A percentile compares a stretch with the other conserved stretches of the same genome.
These are phyloP conservation scores for Pitta sordida DNA, from an alignment of 2,113 vertebrate genomes.

Conservation along the genomic window DNA sequence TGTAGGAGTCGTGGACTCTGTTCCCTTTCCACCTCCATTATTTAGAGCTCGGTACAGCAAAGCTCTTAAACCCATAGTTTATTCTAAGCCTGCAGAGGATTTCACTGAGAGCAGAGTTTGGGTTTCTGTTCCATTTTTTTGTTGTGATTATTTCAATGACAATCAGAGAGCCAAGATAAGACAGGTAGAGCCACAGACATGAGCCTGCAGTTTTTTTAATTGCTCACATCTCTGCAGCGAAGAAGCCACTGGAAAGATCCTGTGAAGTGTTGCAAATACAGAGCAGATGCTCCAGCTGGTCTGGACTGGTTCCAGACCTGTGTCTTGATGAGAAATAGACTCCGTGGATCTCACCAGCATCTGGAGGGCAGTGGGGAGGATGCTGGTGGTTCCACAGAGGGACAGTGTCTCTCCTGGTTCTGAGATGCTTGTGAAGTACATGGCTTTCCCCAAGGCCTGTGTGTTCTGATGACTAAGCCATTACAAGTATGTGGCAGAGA, in stretches of 20 bases:
- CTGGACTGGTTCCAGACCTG: background rate
- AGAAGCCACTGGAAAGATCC: background rate
- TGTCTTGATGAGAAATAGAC: background rate
- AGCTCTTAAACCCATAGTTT: background rate
- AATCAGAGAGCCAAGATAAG: background rate
- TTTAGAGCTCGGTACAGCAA: background rate
- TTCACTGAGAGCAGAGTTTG: background rate
- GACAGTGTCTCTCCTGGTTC: background rate
- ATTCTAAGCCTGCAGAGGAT: background rate
- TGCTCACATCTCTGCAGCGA: background rate
- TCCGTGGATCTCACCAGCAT: background rate
- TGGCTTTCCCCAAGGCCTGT: background rate
- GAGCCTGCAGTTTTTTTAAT: background rate
- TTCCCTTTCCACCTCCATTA: background rate
- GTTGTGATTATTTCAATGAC: slow-evolving; percentile 4
- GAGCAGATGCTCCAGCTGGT: slow-evolving; percentile 22
- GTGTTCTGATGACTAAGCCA: background rate
- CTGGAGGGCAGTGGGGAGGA: fast-evolving
- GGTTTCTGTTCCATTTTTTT: background rate
- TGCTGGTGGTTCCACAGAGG: background rate
- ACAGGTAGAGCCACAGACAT: background rate
- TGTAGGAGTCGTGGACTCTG: background rate
- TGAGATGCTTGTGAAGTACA: background rate
- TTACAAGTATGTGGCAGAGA: background rate
- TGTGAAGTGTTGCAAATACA: background rate